Conservation (phyloP, 2,797 vertebrate species). For the Myotis planiceps region DNA sequence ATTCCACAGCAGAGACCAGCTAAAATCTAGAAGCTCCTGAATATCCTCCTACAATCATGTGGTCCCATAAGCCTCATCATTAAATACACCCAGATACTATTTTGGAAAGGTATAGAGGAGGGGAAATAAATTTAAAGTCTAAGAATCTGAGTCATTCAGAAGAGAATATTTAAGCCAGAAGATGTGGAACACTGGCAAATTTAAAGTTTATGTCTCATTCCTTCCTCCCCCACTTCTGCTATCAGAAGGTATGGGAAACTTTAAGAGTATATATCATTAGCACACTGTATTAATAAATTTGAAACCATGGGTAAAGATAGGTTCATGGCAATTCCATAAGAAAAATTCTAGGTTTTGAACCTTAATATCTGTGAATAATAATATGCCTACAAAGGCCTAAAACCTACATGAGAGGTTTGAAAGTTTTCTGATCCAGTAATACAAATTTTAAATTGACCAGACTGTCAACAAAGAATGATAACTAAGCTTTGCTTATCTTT, state of each 20-base stretch:
- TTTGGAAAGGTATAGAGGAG: not conserved
- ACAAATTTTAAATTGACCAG: not conserved
- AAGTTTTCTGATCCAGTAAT: not conserved
- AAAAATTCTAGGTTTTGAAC: constrained; percentile 28
- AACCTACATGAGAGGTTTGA: not conserved
- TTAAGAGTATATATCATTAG: not conserved
- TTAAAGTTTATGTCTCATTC: not conserved
- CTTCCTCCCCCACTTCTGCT: not conserved
- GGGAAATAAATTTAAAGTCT: not conserved
- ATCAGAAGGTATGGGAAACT: not conserved
- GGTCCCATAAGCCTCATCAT: not conserved
- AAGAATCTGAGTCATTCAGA: not conserved
- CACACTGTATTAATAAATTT: not conserved
- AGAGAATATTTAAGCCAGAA: not conserved
- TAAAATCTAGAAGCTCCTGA: not conserved
- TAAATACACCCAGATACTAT: not conserved
- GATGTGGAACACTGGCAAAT: not conserved
- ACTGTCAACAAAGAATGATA: not conserved
- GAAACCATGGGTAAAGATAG: not conserved
- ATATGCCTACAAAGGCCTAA: not conserved
- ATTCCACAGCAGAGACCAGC: not conserved
- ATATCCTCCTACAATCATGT: not conserved
- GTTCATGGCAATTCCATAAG: not conserved
- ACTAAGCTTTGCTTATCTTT: not conserved
- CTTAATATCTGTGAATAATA: not conserved